Evolutionary conservation across 2,888 invertebrate genomes (phyloP).

Genomic region (Vandiemenella viatica): DNA sequence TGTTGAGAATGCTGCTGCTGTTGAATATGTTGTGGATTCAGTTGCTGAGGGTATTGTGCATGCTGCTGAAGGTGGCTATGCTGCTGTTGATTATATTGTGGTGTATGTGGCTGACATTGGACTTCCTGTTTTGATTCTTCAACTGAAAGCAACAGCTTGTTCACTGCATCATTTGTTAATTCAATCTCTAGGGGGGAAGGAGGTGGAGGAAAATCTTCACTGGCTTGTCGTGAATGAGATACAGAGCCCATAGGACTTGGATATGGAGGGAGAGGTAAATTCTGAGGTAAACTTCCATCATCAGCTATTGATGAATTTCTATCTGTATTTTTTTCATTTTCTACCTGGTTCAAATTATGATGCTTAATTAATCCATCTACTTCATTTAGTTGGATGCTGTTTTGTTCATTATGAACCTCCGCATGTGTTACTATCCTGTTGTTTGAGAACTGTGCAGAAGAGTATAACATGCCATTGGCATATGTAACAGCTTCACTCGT

Average conservation of each 20-base stretch:
- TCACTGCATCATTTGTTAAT: slow-evolving; percentile 26
- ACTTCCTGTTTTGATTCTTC: slow-evolving; percentile 3
- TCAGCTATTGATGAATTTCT: not conserved
- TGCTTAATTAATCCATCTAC: not conserved
- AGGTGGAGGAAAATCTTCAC: slow-evolving; percentile 83
- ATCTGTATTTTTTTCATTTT: not conserved
- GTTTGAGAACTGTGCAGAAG: not conserved
- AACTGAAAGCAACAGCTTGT: slow-evolving; percentile 35
- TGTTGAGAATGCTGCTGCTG: too few species aligned
- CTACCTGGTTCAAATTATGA: not conserved
- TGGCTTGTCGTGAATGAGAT: slow-evolving; percentile 69
- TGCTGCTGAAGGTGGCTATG: too few species aligned
- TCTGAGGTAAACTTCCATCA: slow-evolving; percentile 11
- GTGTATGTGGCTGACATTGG: too few species aligned
- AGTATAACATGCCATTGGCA: slow-evolving; percentile 29
- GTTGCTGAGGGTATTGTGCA: too few species aligned
- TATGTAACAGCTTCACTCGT: slow-evolving; percentile 31
- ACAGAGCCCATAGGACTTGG: slow-evolving; percentile 63
- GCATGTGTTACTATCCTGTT: slow-evolving; percentile 65
- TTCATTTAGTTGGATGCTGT: slow-evolving; percentile 27
- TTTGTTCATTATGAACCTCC: slow-evolving; percentile 61
- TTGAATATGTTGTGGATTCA: too few species aligned
- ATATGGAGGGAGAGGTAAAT: slow-evolving; percentile 58
- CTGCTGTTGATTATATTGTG: too few species aligned
- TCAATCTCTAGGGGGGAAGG: slow-evolving; percentile 31